Percentiles rank a stretch among this genome's conserved stretches.
Evolutionary conservation across 2,888 invertebrate species (phyloP).

Genomic region (Lumbricus terrestris): DNA sequence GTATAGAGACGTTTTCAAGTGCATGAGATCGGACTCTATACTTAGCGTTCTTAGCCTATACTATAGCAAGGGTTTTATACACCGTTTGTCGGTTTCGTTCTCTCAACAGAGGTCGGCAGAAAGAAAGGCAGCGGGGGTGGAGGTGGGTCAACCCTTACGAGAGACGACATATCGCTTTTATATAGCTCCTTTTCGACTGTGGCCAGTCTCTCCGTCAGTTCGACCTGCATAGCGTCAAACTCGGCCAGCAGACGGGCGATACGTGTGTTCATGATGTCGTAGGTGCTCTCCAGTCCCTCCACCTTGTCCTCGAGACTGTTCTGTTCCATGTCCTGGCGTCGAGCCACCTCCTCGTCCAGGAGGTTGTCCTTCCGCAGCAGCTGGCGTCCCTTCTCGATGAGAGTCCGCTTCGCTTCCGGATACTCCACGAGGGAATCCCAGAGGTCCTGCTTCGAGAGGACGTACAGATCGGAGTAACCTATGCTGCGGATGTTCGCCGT

Average conservation of each 20-base stretch:
- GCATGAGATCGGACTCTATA: neutral
- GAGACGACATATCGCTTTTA: neutral
- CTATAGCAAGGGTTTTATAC: neutral
- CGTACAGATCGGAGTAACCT: conserved; percentile 80
- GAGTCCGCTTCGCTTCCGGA: conserved; percentile 61
- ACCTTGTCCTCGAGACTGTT: conserved; percentile 66
- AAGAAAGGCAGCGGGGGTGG: neutral
- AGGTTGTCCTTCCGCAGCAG: conserved; percentile 61
- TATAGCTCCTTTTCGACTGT: conserved; percentile 53
- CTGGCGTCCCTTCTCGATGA: conserved; percentile 64
- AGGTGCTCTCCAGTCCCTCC: conserved; percentile 62
- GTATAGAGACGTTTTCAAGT: neutral
- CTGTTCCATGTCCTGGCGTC: conserved; percentile 45
- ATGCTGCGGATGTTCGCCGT: conserved; percentile 87
- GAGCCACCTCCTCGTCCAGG: conserved; percentile 61
- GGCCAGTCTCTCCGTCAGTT: conserved; percentile 75
- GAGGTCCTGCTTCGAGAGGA: conserved; percentile 82
- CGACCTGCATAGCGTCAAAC: conserved; percentile 79
- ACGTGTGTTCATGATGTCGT: conserved; percentile 69
- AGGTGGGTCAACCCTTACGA: neutral
- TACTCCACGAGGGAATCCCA: conserved; percentile 77
- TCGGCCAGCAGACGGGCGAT: conserved; percentile 79
- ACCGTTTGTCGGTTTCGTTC: neutral
- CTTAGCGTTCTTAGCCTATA: too few relatives aligned
- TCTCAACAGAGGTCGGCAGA: neutral